phyloP scores from a whole-genome alignment of 2,797 vertebrate species.

The Pangasius larnaudii region DNA sequence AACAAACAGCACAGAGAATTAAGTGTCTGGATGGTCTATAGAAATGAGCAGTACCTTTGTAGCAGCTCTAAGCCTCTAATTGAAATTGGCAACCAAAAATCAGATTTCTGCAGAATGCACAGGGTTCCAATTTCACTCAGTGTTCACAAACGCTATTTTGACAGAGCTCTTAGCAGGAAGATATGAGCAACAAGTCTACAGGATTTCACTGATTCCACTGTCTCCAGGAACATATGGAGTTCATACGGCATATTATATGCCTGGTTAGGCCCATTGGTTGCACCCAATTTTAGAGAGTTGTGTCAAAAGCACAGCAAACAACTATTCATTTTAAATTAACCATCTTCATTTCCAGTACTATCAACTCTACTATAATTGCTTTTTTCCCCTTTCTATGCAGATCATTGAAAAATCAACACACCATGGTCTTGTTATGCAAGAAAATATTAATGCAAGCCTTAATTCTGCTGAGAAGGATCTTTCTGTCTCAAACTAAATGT shows the following conservation, averaged over 20 bases:
- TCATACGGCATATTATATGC: conserved; percentile 33
- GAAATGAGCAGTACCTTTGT: conserved; percentile 1
- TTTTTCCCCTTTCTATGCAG: neutral
- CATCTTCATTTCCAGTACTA: neutral
- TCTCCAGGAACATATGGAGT: conserved; percentile 40
- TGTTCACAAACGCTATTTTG: neutral
- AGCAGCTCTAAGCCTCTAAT: conserved; percentile 26
- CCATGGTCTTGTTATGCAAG: neutral
- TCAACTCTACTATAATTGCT: neutral
- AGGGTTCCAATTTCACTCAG: conserved; percentile 1
- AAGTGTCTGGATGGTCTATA: neutral
- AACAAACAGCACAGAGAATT: conserved; percentile 18
- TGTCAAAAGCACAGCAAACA: conserved; percentile 15
- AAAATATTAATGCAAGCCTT: neutral
- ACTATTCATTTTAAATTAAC: conserved; percentile 11
- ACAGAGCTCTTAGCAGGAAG: conserved; percentile 11
- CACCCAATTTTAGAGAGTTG: conserved; percentile 13
- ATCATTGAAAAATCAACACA: conserved; percentile 11
- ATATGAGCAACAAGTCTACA: conserved; percentile 37
- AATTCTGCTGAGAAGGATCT: neutral
- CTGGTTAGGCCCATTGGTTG: conserved; percentile 29
- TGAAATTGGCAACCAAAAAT: conserved; percentile 28
- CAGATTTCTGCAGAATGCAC: conserved; percentile 10
- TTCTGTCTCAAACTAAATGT: neutral
- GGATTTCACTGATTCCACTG: conserved; percentile 26